Conservation (phyloP, 2,888 invertebrate genomes). For the Malthinus flaveolus region DNA sequence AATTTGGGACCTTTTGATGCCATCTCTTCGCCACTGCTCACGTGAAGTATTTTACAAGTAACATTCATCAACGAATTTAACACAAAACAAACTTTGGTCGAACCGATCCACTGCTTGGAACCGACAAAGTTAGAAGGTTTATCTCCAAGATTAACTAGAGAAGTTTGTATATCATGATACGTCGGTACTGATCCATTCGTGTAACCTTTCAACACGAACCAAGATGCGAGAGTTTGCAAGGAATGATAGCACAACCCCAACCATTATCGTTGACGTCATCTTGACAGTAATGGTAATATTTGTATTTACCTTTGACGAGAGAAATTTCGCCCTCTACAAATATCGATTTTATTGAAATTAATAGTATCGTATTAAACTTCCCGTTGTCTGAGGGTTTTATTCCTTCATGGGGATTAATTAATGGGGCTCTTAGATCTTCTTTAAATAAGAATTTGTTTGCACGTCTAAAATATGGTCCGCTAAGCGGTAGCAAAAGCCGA, state of each 20-base stretch:
- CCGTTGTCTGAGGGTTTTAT: slow-evolving; percentile 47
- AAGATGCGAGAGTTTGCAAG: slow-evolving; percentile 93
- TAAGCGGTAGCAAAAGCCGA: slow-evolving; percentile 67
- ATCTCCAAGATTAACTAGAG: slow-evolving; percentile 92
- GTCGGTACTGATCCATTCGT: slow-evolving; percentile 75
- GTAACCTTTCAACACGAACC: slow-evolving; percentile 88
- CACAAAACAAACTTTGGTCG: slow-evolving; percentile 93
- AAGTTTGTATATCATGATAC: slow-evolving; percentile 85
- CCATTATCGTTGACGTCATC: slow-evolving; percentile 83
- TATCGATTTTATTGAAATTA: slow-evolving; percentile 16
- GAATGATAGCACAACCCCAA: slow-evolving; percentile 99
- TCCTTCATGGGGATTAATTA: slow-evolving; percentile 77
- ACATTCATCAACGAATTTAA: slow-evolving; percentile 79
- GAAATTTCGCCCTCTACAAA: slow-evolving; percentile 57
- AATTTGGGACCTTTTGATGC: slow-evolving; percentile 78
- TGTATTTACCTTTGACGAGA: slow-evolving; percentile 81
- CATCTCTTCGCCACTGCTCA: slow-evolving; percentile 84
- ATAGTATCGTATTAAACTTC: no score
- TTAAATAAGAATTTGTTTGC: slow-evolving; percentile 67
- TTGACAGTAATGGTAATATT: slow-evolving; percentile 97
- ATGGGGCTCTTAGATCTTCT: slow-evolving; percentile 55
- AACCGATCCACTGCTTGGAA: slow-evolving; percentile 97
- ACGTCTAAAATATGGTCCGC: slow-evolving; percentile 74
- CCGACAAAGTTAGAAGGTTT: slow-evolving; percentile 86
- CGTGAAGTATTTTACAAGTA: slow-evolving; percentile 79